Evolutionary conservation across 2,888 invertebrate genomes (phyloP).

Genomic region (Mythimna lalbum): DNA sequence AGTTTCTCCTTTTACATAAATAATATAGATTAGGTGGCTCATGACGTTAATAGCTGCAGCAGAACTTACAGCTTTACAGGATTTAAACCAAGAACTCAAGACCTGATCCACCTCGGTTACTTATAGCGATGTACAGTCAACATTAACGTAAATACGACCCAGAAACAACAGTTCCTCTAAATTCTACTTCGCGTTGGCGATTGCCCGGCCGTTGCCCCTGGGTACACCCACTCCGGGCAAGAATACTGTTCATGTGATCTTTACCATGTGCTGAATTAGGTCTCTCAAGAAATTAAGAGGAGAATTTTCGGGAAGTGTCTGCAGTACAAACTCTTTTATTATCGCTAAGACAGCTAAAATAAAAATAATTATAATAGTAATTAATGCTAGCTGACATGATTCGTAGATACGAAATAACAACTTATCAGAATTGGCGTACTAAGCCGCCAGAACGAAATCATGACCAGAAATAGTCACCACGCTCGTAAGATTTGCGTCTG

Average conservation of each 20-base stretch:
- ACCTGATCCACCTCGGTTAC: slow-evolving; percentile 14
- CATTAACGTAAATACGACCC: slow-evolving; percentile 48
- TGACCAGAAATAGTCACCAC: slow-evolving; percentile 50
- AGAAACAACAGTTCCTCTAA: slow-evolving; percentile 53
- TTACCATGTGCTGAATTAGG: slow-evolving; percentile 17
- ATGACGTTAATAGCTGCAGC: background rate
- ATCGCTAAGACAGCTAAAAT: background rate
- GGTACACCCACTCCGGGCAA: slow-evolving; percentile 50
- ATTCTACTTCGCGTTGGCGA: slow-evolving; percentile 55
- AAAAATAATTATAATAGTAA: background rate
- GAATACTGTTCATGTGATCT: slow-evolving; percentile 44
- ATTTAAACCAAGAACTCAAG: background rate
- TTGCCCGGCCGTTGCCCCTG: slow-evolving; percentile 51
- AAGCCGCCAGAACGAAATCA: slow-evolving; percentile 38
- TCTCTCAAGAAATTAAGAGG: background rate
- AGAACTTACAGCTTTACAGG: background rate
- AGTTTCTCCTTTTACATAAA: too few species aligned
- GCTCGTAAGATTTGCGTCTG: slow-evolving; percentile 39
- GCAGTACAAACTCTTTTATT: too few species aligned
- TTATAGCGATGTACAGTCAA: slow-evolving; percentile 23
- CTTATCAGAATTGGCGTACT: slow-evolving; percentile 22
- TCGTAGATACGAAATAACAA: slow-evolving; percentile 25
- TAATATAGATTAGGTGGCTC: background rate
- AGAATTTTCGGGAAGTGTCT: background rate
- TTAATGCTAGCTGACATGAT: background rate